These are phyloP conservation scores for Todus mexicanus DNA, from an alignment of 2,797 vertebrate genomes.

Conservation along the genomic window DNA sequence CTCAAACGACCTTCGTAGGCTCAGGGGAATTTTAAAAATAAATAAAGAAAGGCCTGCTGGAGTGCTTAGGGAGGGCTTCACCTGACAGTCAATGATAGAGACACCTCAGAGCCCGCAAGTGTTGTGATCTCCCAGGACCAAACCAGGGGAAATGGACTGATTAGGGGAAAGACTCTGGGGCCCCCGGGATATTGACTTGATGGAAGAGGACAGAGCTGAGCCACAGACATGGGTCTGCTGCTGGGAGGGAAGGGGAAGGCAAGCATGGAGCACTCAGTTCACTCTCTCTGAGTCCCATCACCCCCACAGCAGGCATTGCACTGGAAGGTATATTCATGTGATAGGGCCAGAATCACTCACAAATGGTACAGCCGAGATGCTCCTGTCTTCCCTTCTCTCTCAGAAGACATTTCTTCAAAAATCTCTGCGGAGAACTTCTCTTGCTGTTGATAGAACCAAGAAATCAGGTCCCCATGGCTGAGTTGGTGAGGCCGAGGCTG, in stretches of 20 bases:
- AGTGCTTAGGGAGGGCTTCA: constrained; percentile 55
- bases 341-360: not conserved
- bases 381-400: not conserved
- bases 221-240: not conserved
- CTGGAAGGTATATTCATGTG: not conserved
- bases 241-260: not conserved
- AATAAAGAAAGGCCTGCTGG: constrained; percentile 64
- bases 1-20: constrained; percentile 74
- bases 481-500: not conserved
- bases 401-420: not conserved
- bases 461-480: not conserved
- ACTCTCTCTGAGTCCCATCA: not conserved
- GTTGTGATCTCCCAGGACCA: constrained; percentile 38
- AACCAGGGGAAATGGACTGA: not conserved
- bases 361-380: not conserved
- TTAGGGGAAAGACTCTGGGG: not conserved
- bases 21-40: constrained; percentile 67
- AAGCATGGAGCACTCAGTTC: not conserved
- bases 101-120: constrained; percentile 43
- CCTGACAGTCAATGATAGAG: constrained; percentile 76
- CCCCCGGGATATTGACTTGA: not conserved
- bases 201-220: not conserved
- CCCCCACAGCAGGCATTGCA: not conserved
- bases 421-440: not conserved
- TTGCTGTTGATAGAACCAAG: not conserved